Conservation (phyloP, 2,113 vertebrate genomes). For the Benitochromis conjunctus region DNA sequence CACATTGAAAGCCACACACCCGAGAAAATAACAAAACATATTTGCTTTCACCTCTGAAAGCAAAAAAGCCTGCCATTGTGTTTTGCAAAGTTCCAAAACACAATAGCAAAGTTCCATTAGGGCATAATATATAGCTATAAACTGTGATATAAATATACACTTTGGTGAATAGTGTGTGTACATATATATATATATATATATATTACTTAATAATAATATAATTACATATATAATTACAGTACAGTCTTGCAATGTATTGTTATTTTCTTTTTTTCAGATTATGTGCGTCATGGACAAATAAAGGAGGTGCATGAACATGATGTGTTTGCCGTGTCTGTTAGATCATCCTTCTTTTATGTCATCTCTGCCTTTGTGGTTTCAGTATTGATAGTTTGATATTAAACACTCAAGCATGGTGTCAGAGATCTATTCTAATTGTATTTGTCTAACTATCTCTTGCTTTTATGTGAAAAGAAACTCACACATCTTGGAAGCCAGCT, state of each 20-base stretch:
- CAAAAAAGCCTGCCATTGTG: neutral
- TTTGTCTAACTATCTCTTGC: neutral
- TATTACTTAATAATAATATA: no score
- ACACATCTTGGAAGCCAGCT: neutral
- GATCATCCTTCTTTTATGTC: neutral
- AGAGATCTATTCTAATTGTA: neutral
- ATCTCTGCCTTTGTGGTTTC: neutral
- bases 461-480: neutral
- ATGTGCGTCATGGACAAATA: neutral
- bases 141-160: neutral
- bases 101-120: no score
- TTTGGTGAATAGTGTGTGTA: no score
- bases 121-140: neutral
- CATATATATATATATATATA: no score
- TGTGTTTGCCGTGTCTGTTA: neutral
- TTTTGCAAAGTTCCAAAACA: neutral
- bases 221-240: neutral
- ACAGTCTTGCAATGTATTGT: neutral
- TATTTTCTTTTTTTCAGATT: neutral
- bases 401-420: neutral
- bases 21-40: neutral
- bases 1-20: neutral
- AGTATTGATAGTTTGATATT: neutral
- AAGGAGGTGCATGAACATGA: neutral
- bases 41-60: neutral